A percentile compares a stretch with the other conserved stretches of the same genome.
These are phyloP conservation scores for Melanostoma scalare DNA, from an alignment of 2,888 invertebrate species.

Conservation along the genomic window DNA sequence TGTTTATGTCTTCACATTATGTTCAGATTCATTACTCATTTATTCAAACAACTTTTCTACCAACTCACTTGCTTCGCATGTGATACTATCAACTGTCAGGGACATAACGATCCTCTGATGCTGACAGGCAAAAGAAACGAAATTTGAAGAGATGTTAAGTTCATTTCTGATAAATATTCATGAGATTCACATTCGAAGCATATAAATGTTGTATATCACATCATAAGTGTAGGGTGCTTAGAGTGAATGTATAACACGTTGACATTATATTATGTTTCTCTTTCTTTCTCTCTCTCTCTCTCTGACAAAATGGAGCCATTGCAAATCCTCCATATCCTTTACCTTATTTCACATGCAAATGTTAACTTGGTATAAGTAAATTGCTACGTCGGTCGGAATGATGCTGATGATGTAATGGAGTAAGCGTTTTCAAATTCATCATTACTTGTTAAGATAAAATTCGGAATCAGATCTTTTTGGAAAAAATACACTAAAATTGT, in stretches of 20 bases:
- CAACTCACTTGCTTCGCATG: neutral
- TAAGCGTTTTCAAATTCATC: neutral
- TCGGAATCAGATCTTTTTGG: too few species aligned
- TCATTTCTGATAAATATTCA: constrained; percentile 63
- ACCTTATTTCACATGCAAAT: constrained; percentile 36
- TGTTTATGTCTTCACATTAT: neutral
- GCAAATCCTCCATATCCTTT: constrained; percentile 35
- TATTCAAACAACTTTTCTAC: constrained; percentile 32
- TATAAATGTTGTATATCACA: constrained; percentile 1
- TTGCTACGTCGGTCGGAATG: constrained; percentile 11
- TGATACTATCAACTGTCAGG: constrained; percentile 19
- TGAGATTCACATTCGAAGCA: constrained; percentile 34
- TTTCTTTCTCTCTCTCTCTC: neutral
- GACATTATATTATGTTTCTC: neutral
- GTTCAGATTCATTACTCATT: constrained; percentile 24
- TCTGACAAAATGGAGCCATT: constrained; percentile 22
- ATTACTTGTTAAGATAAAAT: too few species aligned
- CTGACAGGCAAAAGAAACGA: neutral
- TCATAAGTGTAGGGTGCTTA: neutral
- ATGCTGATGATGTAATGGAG: neutral
- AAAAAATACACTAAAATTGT: too few species aligned
- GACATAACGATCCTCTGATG: constrained; percentile 12
- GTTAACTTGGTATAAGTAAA: constrained; percentile 31
- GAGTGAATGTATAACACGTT: neutral
- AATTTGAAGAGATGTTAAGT: constrained; percentile 19